A percentile compares a stretch with the other conserved stretches of the same genome.
phyloP scores from a whole-genome alignment of 2,113 vertebrate species.

The Henicopernis longicauda region DNA sequence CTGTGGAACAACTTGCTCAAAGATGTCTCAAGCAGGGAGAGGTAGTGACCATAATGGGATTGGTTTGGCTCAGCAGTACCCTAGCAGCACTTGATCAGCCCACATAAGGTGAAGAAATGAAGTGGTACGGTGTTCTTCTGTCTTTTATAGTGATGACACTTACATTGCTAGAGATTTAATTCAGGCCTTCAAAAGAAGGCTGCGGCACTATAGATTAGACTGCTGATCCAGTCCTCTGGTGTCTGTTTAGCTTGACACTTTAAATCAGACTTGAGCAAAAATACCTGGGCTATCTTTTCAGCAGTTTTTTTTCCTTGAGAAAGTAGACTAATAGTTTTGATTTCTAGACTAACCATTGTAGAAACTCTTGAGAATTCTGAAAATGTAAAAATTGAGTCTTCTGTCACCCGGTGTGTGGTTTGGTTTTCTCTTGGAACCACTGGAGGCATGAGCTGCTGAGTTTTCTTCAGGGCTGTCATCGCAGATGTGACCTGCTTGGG shows the following conservation, averaged over 20 bases:
- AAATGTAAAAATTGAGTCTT: background rate
- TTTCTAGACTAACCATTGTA: background rate
- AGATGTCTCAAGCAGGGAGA: background rate
- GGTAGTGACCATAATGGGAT: background rate
- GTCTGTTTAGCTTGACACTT: background rate
- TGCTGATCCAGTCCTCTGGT: background rate
- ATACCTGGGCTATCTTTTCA: background rate
- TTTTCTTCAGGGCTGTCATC: background rate
- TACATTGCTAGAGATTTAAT: background rate
- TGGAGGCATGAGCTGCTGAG: too few species aligned
- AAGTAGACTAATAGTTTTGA: background rate
- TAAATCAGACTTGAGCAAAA: background rate
- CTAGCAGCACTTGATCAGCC: background rate
- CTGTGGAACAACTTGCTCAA: background rate
- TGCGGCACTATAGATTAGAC: background rate
- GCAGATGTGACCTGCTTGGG: background rate
- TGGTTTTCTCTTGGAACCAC: background rate
- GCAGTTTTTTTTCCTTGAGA: background rate
- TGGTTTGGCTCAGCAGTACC: background rate
- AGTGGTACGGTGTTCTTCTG: background rate
- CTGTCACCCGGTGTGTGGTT: background rate
- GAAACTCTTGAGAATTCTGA: background rate
- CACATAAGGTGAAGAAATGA: accelerated
- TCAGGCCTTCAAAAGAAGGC: background rate
- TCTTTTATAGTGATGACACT: background rate